Base-by-base conservation (phyloP, 2,888 invertebrate species). In the Amphipoea lucens region DNA sequence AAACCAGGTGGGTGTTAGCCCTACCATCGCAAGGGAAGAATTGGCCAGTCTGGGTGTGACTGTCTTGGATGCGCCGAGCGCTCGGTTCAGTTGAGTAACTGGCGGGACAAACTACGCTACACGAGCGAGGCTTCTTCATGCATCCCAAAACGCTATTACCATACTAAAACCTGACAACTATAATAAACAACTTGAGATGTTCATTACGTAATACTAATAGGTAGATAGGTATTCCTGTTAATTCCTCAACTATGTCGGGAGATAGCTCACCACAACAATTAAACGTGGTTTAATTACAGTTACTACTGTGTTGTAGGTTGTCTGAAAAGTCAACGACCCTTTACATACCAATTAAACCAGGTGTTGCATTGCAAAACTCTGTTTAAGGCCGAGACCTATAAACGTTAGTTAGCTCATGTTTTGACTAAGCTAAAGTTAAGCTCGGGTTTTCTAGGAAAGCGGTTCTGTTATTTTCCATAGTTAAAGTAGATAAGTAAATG, bases 271-370 rank as follows among this genome's bases (percentile, higher is more conserved):
- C 36, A 73, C 63, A 65, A 65, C 23, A 17, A 65, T 74, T 65
- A 51, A 74, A 65, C n/a, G 9, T 51, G 40, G 36, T 51, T 66
- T 74, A 40, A 66, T 74, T 74, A 73, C 23, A 36, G 2, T 36
- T 36, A 63, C 36, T 36, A n/a, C n/a, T 20, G 57, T 3, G 29
- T 36, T 36, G 51, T 51, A 51, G 2, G 36, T 2, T 11, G n/a
- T 20, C 29, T 54, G 68, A 68, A 68, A 67, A 48, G 62, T 73
- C 45, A 36, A 23, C 4, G 29, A 62, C 45, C 45, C 9, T 36
- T 54, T 29, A 51, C 12, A 36, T 12, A 11, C 51, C 3, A 29
- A 17, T n/a, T n/a, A 70, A 70, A 70, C 70, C 9, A 63, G 29
- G 17, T 63, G 14, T 62, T 62, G 12, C 14, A 11, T 62, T n/a